Conservation (phyloP, 2,797 vertebrate genomes). For the Psittacula derbiana region DNA sequence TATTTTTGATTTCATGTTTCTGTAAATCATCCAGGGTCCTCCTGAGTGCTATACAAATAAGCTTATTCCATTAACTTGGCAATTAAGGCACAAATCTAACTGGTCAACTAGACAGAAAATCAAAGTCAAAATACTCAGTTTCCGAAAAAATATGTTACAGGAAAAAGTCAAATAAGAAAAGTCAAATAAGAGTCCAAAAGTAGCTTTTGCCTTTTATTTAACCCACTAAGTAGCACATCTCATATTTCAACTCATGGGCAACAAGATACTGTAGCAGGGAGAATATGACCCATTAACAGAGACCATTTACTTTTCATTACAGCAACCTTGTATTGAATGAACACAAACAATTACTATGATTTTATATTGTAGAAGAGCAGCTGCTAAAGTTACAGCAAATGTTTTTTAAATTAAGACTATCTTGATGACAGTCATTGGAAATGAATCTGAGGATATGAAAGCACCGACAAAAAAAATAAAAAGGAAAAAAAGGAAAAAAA, state of each 20-base stretch:
- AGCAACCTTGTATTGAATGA: slow-evolving; percentile 15
- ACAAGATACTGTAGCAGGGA: neutral
- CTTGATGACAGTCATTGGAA: slow-evolving; percentile 55
- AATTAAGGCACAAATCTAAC: neutral
- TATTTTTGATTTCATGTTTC: neutral
- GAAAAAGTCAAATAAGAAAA: neutral
- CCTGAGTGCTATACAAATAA: neutral
- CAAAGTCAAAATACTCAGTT: neutral
- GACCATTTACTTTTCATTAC: slow-evolving; percentile 56
- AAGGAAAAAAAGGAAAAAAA: neutral
- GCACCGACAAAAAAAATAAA: neutral
- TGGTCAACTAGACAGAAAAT: neutral
- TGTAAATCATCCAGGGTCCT: neutral
- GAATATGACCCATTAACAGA: slow-evolving; percentile 30
- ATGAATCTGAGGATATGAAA: slow-evolving; percentile 27
- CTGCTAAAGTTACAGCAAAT: slow-evolving; percentile 68
- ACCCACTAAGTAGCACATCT: neutral
- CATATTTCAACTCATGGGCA: neutral
- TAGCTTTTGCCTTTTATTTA: neutral
- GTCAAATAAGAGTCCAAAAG: neutral
- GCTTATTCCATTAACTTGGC: neutral
- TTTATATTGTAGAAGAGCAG: slow-evolving; percentile 35
- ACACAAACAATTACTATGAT: slow-evolving; percentile 58
- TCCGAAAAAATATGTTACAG: neutral
- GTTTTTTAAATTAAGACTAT: slow-evolving; percentile 70